A percentile compares a stretch with the other conserved stretches of the same genome.
These are phyloP conservation scores for Venusia cambrica DNA, from an alignment of 2,888 invertebrate genomes.

Conservation along the genomic window DNA sequence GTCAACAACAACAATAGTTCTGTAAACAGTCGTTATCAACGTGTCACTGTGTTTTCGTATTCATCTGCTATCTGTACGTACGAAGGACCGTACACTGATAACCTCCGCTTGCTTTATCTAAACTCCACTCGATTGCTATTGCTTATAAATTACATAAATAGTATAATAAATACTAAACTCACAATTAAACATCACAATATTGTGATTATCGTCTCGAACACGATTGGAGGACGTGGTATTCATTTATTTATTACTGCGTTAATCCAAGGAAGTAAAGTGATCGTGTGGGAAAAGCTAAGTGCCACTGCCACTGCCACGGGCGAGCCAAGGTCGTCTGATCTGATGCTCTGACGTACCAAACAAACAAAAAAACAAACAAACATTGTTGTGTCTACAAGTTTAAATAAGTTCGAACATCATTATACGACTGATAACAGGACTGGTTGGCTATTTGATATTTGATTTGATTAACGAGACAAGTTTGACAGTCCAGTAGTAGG, in stretches of 20 bases:
- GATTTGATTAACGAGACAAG: no score
- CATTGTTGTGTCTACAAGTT: constrained; percentile 13
- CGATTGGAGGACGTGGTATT: no score
- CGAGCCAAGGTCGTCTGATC: constrained; percentile 12
- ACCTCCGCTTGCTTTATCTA: constrained; percentile 24
- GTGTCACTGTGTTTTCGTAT: constrained; percentile 24
- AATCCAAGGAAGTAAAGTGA: constrained; percentile 10
- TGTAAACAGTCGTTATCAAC: constrained; percentile 25
- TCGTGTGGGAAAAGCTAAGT: constrained; percentile 9
- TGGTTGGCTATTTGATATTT: no score
- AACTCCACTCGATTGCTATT: constrained; percentile 11
- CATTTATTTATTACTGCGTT: no score
- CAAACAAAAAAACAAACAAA: no score
- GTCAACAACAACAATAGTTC: constrained; percentile 4
- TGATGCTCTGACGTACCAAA: no score
- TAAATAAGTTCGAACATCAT: constrained; percentile 11
- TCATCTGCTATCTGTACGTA: constrained; percentile 26
- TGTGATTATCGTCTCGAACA: no score
- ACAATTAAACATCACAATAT: no score
- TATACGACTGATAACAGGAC: no score
- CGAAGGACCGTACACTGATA: constrained; percentile 25
- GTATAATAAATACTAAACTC: no score
- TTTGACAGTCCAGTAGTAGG: no score
- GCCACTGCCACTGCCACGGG: constrained; percentile 5
- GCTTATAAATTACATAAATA: no score